Evolutionary conservation across 2,113 vertebrate genomes (phyloP).

Genomic region (Sula dactylatra): DNA sequence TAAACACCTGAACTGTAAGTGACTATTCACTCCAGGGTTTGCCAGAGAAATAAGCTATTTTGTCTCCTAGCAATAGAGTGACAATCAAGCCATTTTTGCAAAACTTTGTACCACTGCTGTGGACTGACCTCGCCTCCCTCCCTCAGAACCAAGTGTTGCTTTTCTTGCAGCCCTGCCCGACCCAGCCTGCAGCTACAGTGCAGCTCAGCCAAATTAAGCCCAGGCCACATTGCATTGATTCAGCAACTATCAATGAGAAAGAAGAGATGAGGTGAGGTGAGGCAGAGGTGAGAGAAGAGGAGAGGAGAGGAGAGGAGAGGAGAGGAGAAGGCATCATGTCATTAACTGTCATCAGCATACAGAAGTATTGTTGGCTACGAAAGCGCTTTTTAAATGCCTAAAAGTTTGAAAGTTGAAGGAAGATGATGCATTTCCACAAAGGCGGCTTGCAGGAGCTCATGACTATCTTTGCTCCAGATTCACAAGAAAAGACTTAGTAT

Average conservation of each 20-base stretch:
- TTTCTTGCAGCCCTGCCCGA: rapidly evolving
- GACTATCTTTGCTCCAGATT: neutral
- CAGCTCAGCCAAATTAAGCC: neutral
- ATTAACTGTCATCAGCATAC: neutral
- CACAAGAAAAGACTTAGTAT: rapidly evolving
- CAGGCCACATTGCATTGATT: neutral
- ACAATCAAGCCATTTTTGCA: neutral
- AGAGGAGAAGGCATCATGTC: neutral
- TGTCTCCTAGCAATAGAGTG: neutral
- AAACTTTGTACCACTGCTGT: neutral
- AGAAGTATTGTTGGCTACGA: neutral
- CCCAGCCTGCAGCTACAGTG: neutral
- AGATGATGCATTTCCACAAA: neutral
- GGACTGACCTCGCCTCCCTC: neutral
- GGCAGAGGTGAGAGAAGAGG: neutral
- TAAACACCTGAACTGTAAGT: rapidly evolving
- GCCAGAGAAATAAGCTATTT: neutral
- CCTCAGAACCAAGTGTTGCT: neutral
- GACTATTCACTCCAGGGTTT: neutral
- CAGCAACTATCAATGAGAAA: too few species aligned
- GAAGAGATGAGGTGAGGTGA: neutral
- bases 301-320: neutral
- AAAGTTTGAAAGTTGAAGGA: neutral
- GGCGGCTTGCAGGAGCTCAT: neutral
- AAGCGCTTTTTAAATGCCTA: neutral